Evolutionary conservation across 2,888 invertebrate species (phyloP), one percentile per base, ranked within the genome.

Genomic region (Pseudoips prasinana): DNA sequence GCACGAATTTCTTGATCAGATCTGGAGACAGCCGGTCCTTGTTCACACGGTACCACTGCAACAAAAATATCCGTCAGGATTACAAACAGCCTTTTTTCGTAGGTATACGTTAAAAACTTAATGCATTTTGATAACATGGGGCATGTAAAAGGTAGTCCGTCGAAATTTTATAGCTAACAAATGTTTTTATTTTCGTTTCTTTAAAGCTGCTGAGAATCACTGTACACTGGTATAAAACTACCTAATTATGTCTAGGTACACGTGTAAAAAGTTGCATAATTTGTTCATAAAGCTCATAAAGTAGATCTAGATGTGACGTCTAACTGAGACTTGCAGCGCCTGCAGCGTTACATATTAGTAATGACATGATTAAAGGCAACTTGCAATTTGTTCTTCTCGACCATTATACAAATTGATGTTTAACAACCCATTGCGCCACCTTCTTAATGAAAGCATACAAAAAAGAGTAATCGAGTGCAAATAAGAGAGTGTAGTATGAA

Each of bases 11-110:
- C 41, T 87, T 69, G 27, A 90, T 70, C 31, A 93, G 63, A 9
- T 90, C 88, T 23, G 89, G 74, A 18, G 90, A 89, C 25, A 94
- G 64, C 8, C 79, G 73, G 19, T 70, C 82, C 35, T 89, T 75
- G 66, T 94, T 90, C 39, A 94, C 91, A 19, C 83, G 85, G 77
- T 95, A 95, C 95, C 95, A 95, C 94, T 94, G 89, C 0, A 83
- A 85, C 65, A 71, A 71, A 33, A 20, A n/a, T 5, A 14, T 14
- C 3, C 2, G 14, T 14, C 3, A 14, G 14, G 14, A 14, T 14
- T 5, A 14, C 5, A 14, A n/a, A n/a, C n/a, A n/a, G n/a, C n/a
- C n/a, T n/a, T n/a, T n/a, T n/a, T n/a, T n/a, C n/a, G n/a, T 18
- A 10, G 6, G 14, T 10, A 3, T 7, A 26, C 9, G 22, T 10